Evolutionary conservation across 2,888 invertebrate species (phyloP).

Genomic region (Elmis aenea): DNA sequence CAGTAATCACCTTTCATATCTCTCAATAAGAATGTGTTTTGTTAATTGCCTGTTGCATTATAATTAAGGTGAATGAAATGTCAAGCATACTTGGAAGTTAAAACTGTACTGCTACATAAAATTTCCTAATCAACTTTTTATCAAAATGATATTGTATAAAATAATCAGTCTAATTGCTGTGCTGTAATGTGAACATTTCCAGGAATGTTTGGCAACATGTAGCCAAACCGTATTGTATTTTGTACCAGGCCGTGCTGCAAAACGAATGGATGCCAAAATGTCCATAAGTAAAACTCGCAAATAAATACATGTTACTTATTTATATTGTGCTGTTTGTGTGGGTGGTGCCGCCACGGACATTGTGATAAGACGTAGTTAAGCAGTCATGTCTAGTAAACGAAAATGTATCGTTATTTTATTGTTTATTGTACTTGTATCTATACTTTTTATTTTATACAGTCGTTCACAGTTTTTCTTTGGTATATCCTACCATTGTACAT

Average conservation of each 20-base stretch:
- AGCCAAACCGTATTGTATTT: slow-evolving; percentile 18
- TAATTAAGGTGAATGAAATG: too few relatives aligned
- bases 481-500: slow-evolving; percentile 44
- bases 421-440: slow-evolving; percentile 47
- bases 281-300: slow-evolving; percentile 41
- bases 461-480: slow-evolving; percentile 42
- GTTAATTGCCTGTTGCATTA: too few relatives aligned
- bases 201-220: slow-evolving; percentile 18
- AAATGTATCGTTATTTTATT: slow-evolving; percentile 47
- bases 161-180: too few relatives aligned
- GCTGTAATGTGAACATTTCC: too few relatives aligned
- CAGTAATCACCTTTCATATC: too few relatives aligned
- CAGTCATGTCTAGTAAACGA: slow-evolving; percentile 46
- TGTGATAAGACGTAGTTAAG: slow-evolving; percentile 46
- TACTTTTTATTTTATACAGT: slow-evolving; percentile 46
- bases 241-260: slow-evolving; percentile 36
- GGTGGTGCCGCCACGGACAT: slow-evolving; percentile 44
- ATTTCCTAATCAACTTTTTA: too few relatives aligned
- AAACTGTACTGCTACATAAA: too few relatives aligned
- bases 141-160: too few relatives aligned
- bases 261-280: slow-evolving; percentile 39
- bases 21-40: too few relatives aligned
- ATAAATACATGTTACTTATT: slow-evolving; percentile 48
- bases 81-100: too few relatives aligned
- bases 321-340: slow-evolving; percentile 48